Evolutionary conservation across 1,140 invertebrate genomes (phyloP), one percentile per base, ranked within the genome.

Genomic region (Zaprionus vittiger): DNA sequence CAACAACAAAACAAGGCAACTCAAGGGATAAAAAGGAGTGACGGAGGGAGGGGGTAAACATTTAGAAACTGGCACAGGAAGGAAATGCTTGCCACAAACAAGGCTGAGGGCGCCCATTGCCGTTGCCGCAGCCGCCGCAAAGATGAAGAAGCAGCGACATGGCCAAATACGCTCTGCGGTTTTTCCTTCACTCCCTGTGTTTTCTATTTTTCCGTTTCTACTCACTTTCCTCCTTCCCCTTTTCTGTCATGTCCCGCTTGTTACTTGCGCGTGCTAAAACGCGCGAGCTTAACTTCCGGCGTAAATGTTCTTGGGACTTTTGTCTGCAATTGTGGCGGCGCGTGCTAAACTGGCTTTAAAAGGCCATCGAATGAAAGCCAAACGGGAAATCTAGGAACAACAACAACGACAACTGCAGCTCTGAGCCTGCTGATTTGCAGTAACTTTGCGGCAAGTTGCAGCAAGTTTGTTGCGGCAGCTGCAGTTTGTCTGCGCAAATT

Each of bases 401-500:
- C 52, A 64, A 20, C 49, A 55, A 38, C 49, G 15, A 55, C 17
- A 38, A 34, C 28, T 22, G 34, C n/a, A 31, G 28, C 28, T 31
- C 22, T 44, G 24, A 57, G 38, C 52, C 38, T 56, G 68, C 65
- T 66, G 74, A 77, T 73, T 66, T 61, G 74, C 59, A 71, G 73
- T 63, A 65, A 72, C 47, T 72, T 65, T 76, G 56, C 34, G 49
- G 67, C 44, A 75, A 74, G 57, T 71, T 64, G 73, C 73, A 75
- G 73, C 57, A 73, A 73, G 49, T 61, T 72, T 62, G 62, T 62
- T 60, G 60, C 62, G 78, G 81, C 73, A 80, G 84, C 83, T 80
- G 81, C 84, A 87, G 80, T 87, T 86, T 86, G 83, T 87, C 83
- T 74, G 83, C 76, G 64, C 77, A 80, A 86, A 87, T 87, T 87